A percentile compares a stretch with the other conserved stretches of the same genome.
These are phyloP conservation scores for Neosilurus mollespiculum DNA, from an alignment of 2,797 vertebrate species.

Conservation along the genomic window DNA sequence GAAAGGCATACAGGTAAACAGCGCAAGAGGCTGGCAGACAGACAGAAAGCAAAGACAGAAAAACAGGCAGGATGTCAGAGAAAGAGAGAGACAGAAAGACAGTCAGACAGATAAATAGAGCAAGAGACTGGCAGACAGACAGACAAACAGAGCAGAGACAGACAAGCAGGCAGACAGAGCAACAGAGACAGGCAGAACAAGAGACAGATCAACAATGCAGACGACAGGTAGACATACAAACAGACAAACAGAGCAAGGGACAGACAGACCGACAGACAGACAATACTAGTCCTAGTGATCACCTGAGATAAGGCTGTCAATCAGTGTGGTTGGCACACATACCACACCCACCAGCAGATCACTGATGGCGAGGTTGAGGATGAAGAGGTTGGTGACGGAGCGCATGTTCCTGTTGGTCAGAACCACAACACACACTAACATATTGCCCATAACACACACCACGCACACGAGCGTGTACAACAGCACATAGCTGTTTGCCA, in stretches of 20 bases:
- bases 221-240: background rate
- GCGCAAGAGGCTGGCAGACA: no score
- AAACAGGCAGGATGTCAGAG: no score
- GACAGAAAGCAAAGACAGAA: no score
- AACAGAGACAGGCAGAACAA: background rate
- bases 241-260: background rate
- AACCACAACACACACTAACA: slow-evolving; percentile 62
- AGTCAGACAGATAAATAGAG: background rate
- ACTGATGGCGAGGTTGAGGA: slow-evolving; percentile 66
- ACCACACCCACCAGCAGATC: slow-evolving; percentile 67
- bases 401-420: slow-evolving; percentile 63
- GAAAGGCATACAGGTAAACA: no score
- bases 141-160: no score
- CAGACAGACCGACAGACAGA: background rate
- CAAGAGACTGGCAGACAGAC: background rate
- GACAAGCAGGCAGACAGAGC: background rate
- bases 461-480: slow-evolving; percentile 60
- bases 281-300: background rate
- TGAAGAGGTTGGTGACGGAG: slow-evolving; percentile 67
- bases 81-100: background rate
- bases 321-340: slow-evolving; percentile 65
- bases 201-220: background rate
- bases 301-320: slow-evolving; percentile 67
- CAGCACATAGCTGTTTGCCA: slow-evolving; percentile 55
- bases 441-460: slow-evolving; percentile 62